Evolutionary conservation across 2,888 invertebrate genomes (phyloP), one percentile per base, ranked within the genome.

Genomic region (Palloptera scutellata): DNA sequence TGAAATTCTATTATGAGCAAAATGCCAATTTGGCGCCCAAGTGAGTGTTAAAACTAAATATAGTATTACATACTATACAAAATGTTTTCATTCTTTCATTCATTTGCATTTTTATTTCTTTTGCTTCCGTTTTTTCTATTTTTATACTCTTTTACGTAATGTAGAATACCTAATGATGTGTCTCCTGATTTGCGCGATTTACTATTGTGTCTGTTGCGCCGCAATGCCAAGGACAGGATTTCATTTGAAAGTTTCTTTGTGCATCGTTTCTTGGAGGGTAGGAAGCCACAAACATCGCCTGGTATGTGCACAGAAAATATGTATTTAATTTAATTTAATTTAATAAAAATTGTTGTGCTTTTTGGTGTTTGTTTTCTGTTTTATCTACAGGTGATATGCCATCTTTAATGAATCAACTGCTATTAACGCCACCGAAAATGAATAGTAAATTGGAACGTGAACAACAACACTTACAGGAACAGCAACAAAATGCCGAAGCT

Each of bases 1-100:
- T 99, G 70, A 98, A 98, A 86, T 92, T 92, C 76, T 97, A 94
- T 86, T 99, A 99, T 84, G 99, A 99, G 85, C 95, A 95, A 85
- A 97, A 97, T 86, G 90, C 91, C 65, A 94, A 94, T 86, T 87
- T 96, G 76, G 91, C 92, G 74, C 96, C 96, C 77, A 95, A 93
- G 95, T 95, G 87, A 87, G 91, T 87, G 45, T 15, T n/a, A 15
- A 15, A 30, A 30, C 30, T 4, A 30, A 30, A 30, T 61, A 41
- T 61, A 41, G 30, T 30, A 30, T 6, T 30, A 30, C 30, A 30
- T 30, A 30, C 2, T 30, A 6, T 30, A 30, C 30, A 68, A 59
- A 69, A 17, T 58, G 42, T 5, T 41, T 62, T 30, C 6, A 6
- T 6, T 30, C 30, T 30, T 30, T 30, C 30, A 30, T 30, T 30